Evolutionary conservation across 2,113 vertebrate species (phyloP), one percentile per base, ranked within the genome.

Genomic region (Hippocampus zosterae): DNA sequence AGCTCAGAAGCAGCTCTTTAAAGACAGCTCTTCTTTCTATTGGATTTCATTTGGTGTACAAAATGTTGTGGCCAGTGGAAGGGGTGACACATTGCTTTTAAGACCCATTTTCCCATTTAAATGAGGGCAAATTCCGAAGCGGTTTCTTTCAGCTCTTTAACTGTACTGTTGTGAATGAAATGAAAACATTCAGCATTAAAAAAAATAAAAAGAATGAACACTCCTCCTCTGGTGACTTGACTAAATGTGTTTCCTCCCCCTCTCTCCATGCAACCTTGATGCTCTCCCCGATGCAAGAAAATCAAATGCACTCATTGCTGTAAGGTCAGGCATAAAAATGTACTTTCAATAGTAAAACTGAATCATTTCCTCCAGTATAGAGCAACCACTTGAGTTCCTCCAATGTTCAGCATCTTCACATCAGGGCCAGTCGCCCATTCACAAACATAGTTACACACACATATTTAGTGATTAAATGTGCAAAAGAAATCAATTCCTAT

Each of bases 261-360:
- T 13, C 48, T 71, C 55, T 57, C 19, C 13, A 55, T 55, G 15
- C 27, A 4, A 25, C 60, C 27, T 65, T 65, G 42, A 68, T 13
- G 10, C 41, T 23, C 44, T 27, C 11, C n/a, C 25, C 25, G 18
- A 61, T 64, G 64, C 27, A 53, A 10, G 64, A 12, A 67, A 37
- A 71, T 7, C n/a, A 5, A 59, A 5, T 67, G 29, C 48, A 44
- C 63, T 65, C 69, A 23, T 27, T 16, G 29, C 53, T 7, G 16
- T 44, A 25, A 19, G 48, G 40, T n/a, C 4, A 46, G 13, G 2
- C 63, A 23, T 9, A 65, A 65, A 65, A 33, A 60, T 25, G 16
- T 29, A 37, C 9, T 52, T 56, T 44, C 15, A 73, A 72, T 7
- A 60, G 75, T 84, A 23, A 60, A 64, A 73, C n/a, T 9, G 75